phyloP scores from a whole-genome alignment of 2,113 vertebrate species.

The Hippocampus zosterae region DNA sequence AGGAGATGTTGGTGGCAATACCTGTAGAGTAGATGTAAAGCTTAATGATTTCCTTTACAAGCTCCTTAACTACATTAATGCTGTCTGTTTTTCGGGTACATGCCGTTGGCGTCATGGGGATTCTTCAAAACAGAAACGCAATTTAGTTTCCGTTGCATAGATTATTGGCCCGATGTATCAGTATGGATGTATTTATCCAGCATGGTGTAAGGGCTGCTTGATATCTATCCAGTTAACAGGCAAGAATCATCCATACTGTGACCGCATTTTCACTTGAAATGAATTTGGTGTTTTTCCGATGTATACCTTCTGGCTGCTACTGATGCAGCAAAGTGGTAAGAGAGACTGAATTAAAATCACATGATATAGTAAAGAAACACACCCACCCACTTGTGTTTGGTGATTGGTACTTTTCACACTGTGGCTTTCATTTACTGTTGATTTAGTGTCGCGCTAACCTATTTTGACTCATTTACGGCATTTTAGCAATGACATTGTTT shows the following conservation, averaged over 20 bases:
- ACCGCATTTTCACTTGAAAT: background rate
- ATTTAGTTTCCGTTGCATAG: conserved; percentile 62
- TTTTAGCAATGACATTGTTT: too few relatives aligned
- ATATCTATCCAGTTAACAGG: too few relatives aligned
- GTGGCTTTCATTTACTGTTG: too few relatives aligned
- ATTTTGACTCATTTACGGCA: too few relatives aligned
- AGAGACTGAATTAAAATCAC: background rate
- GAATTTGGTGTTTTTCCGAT: background rate
- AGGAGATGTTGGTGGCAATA: conserved; percentile 42
- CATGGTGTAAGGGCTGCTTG: conserved; percentile 30
- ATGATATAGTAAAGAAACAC: background rate
- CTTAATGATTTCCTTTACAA: conserved; percentile 1
- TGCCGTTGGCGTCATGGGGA: conserved; percentile 53
- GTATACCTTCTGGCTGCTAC: background rate
- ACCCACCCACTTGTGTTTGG: too few relatives aligned
- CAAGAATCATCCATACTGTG: background rate
- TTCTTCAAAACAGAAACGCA: conserved; percentile 63
- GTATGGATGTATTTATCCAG: conserved; percentile 32
- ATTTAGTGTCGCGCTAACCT: too few relatives aligned
- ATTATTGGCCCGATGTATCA: conserved; percentile 47
- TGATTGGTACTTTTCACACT: too few relatives aligned
- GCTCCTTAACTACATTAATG: conserved; percentile 43
- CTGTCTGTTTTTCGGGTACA: conserved; percentile 46
- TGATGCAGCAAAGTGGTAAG: background rate
- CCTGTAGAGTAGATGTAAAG: conserved; percentile 35